Evolutionary conservation across 2,797 vertebrate species (phyloP), one percentile per base, ranked within the genome.

Genomic region (Centropyge bicolor): DNA sequence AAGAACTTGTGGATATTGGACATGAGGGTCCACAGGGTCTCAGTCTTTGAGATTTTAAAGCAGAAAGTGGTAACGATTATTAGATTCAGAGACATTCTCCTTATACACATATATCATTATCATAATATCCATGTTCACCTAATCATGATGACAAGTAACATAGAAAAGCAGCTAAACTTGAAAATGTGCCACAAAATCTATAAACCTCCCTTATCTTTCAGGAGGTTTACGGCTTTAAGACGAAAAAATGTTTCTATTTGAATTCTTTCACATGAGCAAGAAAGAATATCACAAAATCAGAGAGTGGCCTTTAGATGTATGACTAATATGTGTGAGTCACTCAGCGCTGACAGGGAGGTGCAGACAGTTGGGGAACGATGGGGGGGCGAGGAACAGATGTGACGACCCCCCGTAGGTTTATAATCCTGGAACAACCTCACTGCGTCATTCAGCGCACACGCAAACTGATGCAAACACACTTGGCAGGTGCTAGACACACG

Each of bases 401-500:
- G 74, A 45, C 19, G 48, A 24, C 38, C n/a, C 51, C 69, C 69
- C 19, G 63, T 7, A 31, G 77, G n/a, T 55, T 40, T 48, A 9
- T 27, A 51, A 67, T 55, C 69, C 38, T 49, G 2, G n/a, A 60
- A 60, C 40, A 76, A n/a, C 40, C 41, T 55, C 16, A 1, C 6
- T 22, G 16, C 31, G 41, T 57, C 64, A 13, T 3, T 8, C 3
- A 16, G 22, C 36, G 1, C 17, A 17, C 6, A 19, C 19, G 1
- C 22, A 60, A 8, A 60, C 27, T 67, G 72, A 75, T 51, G 22
- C 13, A 38, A 79, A 67, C 66, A 12, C 10, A n/a, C 31, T 57
- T 80, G 67, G 41, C 72, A 83, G 68, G 67, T 76, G 80, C 5
- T 8, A 48, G 48, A 72, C 40, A 4, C 31, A 40, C 4, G 17